These are phyloP conservation scores for Diadema setosum DNA, from an alignment of 35 echinoderm and acorn worm genomes.

Conservation along the genomic window DNA sequence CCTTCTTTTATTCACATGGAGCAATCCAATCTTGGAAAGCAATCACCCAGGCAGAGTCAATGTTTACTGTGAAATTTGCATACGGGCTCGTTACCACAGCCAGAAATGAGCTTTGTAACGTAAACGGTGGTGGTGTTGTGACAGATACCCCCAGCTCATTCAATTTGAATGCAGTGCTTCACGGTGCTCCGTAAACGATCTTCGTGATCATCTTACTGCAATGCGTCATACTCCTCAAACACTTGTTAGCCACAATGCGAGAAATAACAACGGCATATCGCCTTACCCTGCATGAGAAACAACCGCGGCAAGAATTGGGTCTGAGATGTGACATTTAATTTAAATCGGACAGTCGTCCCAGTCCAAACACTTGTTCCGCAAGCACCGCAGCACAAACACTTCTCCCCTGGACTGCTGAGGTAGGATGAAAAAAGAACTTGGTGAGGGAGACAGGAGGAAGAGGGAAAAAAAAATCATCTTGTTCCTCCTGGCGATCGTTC, in stretches of 20 bases:
- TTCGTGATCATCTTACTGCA: slow-evolving; percentile 13
- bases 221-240: slow-evolving; percentile 25
- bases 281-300: slow-evolving; percentile 1
- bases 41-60: neutral
- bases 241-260: slow-evolving; percentile 22
- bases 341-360: neutral
- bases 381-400: slow-evolving; percentile 7
- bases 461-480: neutral
- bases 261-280: slow-evolving; percentile 17
- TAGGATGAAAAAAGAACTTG: neutral
- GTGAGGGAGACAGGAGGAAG: neutral
- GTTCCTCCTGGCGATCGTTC: neutral
- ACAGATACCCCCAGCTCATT: neutral
- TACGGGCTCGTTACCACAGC: neutral
- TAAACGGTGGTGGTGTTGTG: slow-evolving; percentile 1
- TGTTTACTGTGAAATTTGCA: slow-evolving; percentile 33
- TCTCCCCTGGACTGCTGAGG: neutral
- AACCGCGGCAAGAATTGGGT: neutral
- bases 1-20: slow-evolving; percentile 11
- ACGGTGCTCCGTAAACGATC: neutral
- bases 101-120: slow-evolving; percentile 17
- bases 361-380: slow-evolving; percentile 15
- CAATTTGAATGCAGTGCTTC: slow-evolving; percentile 25
- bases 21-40: slow-evolving; percentile 1
- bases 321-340: slow-evolving; percentile 25